phyloP scores from a whole-genome alignment of 2,888 invertebrate genomes.

The Eupithecia abbreviata region DNA sequence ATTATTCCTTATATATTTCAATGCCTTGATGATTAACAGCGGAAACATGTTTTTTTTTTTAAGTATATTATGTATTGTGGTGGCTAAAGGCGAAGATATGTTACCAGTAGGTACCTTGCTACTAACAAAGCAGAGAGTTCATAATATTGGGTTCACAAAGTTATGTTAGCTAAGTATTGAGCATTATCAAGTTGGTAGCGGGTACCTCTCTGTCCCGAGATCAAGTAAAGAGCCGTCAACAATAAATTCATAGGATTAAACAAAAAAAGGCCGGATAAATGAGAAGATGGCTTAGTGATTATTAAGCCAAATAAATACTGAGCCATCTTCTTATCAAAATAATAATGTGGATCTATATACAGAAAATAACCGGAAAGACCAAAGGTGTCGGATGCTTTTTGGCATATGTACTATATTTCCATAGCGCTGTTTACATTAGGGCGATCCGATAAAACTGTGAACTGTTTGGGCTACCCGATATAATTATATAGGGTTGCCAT shows the following conservation, averaged over 20 bases:
- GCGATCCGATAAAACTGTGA: too few species aligned
- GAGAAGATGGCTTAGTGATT: too few species aligned
- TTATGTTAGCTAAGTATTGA: constrained; percentile 2
- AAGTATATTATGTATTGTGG: too few species aligned
- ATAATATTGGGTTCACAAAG: neutral
- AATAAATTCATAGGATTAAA: neutral
- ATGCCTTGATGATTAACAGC: neutral
- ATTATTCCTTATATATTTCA: neutral
- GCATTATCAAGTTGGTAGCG: neutral
- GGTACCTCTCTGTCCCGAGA: constrained; percentile 32
- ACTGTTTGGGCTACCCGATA: too few species aligned
- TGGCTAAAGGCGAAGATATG: too few species aligned
- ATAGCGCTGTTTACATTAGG: too few species aligned
- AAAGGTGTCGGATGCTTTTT: too few species aligned
- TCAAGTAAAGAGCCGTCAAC: constrained; percentile 14
- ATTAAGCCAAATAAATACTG: neutral
- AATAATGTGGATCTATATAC: neutral
- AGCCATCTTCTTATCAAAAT: neutral
- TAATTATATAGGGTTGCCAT: too few species aligned
- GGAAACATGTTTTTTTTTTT: neutral
- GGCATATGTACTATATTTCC: too few species aligned
- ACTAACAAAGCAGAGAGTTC: neutral
- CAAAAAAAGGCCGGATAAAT: neutral
- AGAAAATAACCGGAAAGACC: neutral
- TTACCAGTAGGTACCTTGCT: neutral